A percentile compares a stretch with the other conserved stretches of the same genome.
These are phyloP conservation scores for Thermophis baileyi DNA, from an alignment of 2,113 vertebrate species.

Conservation along the genomic window DNA sequence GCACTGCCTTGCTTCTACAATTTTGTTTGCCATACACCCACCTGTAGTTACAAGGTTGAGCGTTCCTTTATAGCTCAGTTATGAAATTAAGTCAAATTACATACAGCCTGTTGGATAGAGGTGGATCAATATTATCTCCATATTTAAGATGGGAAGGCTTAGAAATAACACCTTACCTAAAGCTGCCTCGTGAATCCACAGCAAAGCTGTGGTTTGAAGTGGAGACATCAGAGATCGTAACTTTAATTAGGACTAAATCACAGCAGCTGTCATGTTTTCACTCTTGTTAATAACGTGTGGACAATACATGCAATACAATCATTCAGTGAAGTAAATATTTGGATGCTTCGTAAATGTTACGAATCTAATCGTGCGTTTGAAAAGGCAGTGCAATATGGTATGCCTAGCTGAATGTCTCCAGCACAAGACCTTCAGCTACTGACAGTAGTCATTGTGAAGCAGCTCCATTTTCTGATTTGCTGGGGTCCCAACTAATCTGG, in stretches of 20 bases:
- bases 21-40: neutral
- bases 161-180: neutral
- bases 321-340: neutral
- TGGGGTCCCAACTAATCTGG: neutral
- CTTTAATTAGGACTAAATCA: neutral
- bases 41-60: neutral
- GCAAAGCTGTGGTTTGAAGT: neutral
- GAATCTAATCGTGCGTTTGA: neutral
- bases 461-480: neutral
- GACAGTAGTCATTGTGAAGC: neutral
- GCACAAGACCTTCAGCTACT: neutral
- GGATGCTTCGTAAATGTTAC: neutral
- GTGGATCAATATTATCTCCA: neutral
- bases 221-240: neutral
- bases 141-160: neutral
- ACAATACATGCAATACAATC: neutral
- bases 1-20: neutral
- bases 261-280: neutral
- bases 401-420: neutral
- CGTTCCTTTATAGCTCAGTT: neutral
- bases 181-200: neutral
- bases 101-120: neutral
- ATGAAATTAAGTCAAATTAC: neutral
- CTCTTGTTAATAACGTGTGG: neutral
- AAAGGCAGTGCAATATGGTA: neutral